Percentiles rank a stretch among this genome's conserved stretches.
Conservation (phyloP, 2,888 invertebrate species). For the Thereva unica region DNA sequence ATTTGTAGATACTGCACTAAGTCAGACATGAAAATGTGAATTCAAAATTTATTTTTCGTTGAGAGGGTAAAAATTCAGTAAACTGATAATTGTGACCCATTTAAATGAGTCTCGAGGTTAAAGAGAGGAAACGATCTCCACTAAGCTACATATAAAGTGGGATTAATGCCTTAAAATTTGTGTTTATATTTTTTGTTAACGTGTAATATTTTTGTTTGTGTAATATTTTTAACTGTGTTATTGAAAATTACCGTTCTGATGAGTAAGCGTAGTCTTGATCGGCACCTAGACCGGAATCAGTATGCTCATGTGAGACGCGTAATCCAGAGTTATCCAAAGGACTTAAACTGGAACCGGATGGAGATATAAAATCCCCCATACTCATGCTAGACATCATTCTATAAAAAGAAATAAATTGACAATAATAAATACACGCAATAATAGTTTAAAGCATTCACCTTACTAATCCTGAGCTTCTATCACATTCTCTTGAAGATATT, state of each 20-base stretch:
- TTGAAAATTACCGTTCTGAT: conserved; percentile 64
- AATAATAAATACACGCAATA: neutral
- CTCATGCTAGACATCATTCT: conserved; percentile 61
- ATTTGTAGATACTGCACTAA: no score
- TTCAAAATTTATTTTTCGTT: no score
- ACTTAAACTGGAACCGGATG: conserved; percentile 57
- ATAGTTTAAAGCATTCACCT: conserved; percentile 49
- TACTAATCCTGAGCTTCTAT: conserved; percentile 60
- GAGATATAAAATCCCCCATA: conserved; percentile 58
- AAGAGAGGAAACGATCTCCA: neutral
- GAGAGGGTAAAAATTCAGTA: no score
- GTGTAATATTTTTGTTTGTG: neutral
- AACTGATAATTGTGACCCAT: no score
- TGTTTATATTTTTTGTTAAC: neutral
- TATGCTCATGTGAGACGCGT: conserved; percentile 73
- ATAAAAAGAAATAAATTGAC: conserved; percentile 4
- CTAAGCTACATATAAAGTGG: neutral
- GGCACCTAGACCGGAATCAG: conserved; percentile 75
- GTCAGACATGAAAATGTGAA: no score
- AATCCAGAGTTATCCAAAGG: conserved; percentile 58
- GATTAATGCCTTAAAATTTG: neutral
- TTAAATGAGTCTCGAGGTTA: no score
- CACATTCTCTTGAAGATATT: conserved; percentile 62
- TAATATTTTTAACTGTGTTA: neutral
- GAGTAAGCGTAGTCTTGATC: conserved; percentile 76